Conservation (phyloP, 2,797 vertebrate genomes). For the Eutrigla gurnardus region DNA sequence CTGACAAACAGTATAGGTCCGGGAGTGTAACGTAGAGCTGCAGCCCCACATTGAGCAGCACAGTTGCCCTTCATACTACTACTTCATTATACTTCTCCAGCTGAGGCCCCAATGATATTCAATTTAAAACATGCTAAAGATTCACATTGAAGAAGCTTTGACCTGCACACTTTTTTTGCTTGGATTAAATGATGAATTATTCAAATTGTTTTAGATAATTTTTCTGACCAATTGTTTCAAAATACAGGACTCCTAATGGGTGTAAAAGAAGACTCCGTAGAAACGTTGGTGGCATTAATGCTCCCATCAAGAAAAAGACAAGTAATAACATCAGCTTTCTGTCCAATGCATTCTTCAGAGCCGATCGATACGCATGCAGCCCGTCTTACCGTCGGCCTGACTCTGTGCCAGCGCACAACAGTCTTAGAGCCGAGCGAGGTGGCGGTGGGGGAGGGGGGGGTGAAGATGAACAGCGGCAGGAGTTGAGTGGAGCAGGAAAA, state of each 20-base stretch:
- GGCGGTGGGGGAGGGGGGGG: not conserved
- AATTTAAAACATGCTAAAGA: not conserved
- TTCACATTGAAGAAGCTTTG: no score
- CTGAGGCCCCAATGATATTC: not conserved
- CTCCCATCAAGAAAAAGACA: no score
- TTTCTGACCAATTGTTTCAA: not conserved
- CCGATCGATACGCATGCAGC: not conserved
- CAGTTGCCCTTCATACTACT: not conserved
- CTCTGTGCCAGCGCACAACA: slow-evolving; percentile 10
- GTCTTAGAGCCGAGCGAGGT: not conserved
- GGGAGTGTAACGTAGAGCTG: not conserved
- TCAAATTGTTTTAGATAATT: no score
- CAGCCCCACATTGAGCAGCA: not conserved
- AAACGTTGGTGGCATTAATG: not conserved
- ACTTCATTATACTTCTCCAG: not conserved
- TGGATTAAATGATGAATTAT: no score
- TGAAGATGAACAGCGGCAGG: slow-evolving; percentile 46
- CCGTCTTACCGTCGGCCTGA: slow-evolving; percentile 20
- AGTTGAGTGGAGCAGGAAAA: slow-evolving; percentile 50
- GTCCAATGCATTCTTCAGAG: not conserved
- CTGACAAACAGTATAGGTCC: not conserved
- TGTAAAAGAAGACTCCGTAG: not conserved
- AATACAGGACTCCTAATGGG: no score
- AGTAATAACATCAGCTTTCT: not conserved
- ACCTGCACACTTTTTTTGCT: no score